A percentile compares a stretch with the other conserved stretches of the same genome.
These are phyloP conservation scores for Protodeltote pygarga DNA, from an alignment of 2,888 invertebrate genomes.

Conservation along the genomic window DNA sequence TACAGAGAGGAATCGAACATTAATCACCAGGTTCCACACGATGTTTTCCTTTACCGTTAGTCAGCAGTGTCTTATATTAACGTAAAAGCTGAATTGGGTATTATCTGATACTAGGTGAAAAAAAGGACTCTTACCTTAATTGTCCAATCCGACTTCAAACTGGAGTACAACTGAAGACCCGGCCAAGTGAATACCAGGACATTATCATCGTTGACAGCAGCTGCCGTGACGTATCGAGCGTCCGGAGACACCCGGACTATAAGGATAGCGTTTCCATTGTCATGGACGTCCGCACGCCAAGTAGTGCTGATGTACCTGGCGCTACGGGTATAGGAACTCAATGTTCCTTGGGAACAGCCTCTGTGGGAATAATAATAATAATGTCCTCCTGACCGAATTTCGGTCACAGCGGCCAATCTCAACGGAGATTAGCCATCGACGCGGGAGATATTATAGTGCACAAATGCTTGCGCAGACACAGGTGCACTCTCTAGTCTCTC, in stretches of 20 bases:
- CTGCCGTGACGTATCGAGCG: constrained; percentile 68
- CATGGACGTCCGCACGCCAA: constrained; percentile 41
- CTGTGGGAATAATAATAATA: constrained; percentile 49
- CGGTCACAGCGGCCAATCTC: no score
- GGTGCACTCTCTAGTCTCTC: no score
- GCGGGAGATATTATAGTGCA: no score
- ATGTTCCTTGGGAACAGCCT: constrained; percentile 70
- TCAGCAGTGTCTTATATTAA: no score
- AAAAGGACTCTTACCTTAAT: constrained; percentile 74
- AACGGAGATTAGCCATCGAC: no score
- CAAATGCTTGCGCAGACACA: no score
- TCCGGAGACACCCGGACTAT: constrained; percentile 72
- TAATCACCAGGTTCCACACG: no score
- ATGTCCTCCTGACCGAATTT: no score
- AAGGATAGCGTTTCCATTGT: constrained; percentile 47
- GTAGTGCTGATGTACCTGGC: constrained; percentile 44
- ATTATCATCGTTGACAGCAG: constrained; percentile 50
- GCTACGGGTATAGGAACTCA: constrained; percentile 56
- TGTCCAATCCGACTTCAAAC: constrained; percentile 58
- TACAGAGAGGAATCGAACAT: no score
- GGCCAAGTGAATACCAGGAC: constrained; percentile 72
- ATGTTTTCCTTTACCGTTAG: no score
- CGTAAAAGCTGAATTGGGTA: no score
- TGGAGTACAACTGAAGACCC: constrained; percentile 50
- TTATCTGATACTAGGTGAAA: no score